Evolutionary conservation across 2,888 invertebrate species (phyloP).

Genomic region (Octonoba sinensis): DNA sequence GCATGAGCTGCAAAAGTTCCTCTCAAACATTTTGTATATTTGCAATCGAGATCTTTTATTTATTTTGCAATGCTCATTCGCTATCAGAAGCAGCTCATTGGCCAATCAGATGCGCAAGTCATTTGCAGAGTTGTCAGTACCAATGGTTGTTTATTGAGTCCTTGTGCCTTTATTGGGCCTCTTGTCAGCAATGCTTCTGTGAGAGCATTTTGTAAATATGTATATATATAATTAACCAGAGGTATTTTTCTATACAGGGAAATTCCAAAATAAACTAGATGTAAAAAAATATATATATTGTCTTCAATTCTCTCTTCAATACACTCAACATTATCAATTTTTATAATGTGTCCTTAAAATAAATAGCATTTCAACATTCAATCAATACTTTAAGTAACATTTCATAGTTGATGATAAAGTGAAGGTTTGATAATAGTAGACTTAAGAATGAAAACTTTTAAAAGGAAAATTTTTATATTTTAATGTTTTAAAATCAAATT

Average conservation of each 20-base stretch:
- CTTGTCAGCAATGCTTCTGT: slow-evolving; percentile 14
- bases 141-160: slow-evolving; percentile 3
- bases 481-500: too few species aligned
- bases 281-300: slow-evolving; percentile 21
- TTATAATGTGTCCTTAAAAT: too few species aligned
- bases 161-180: slow-evolving; percentile 56
- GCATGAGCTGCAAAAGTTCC: slow-evolving; percentile 35
- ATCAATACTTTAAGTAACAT: too few species aligned
- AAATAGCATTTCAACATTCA: too few species aligned
- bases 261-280: slow-evolving; percentile 64
- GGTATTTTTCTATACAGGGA: slow-evolving; percentile 64
- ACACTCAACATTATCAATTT: too few species aligned
- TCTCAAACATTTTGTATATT: slow-evolving; percentile 37
- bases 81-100: slow-evolving; percentile 34
- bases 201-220: slow-evolving; percentile 26
- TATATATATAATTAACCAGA: slow-evolving; percentile 54
- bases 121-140: slow-evolving; percentile 11
- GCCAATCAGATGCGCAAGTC: slow-evolving; percentile 9
- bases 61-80: slow-evolving; percentile 25
- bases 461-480: too few species aligned
- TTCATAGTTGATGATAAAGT: too few species aligned
- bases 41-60: slow-evolving; percentile 37
- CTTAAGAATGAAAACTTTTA: too few species aligned
- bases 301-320: background rate
- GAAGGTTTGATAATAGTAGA: too few species aligned